Percentiles rank a stretch among this genome's conserved stretches.
These are phyloP conservation scores for Mesorhabditis sp. DNA, from an alignment of 2,888 invertebrate genomes.

Conservation along the genomic window DNA sequence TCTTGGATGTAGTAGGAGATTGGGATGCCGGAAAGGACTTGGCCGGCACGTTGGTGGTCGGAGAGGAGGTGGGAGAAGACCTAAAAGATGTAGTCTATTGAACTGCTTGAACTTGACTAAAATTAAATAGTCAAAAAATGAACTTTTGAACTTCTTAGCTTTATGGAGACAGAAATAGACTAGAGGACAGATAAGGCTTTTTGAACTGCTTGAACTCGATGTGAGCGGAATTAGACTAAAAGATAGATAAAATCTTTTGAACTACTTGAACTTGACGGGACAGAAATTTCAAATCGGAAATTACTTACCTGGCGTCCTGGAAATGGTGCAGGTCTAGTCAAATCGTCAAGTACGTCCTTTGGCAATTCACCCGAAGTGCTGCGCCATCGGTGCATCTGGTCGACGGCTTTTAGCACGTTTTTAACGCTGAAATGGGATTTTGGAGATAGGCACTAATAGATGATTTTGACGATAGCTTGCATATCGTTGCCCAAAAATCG, in stretches of 20 bases:
- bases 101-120: too few species aligned
- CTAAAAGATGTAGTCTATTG: not conserved
- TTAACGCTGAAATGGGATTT: not conserved
- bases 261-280: too few species aligned
- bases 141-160: too few species aligned
- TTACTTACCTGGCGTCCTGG: not conserved
- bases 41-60: not conserved
- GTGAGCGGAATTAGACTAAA: too few species aligned
- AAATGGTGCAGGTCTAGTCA: slow-evolving; percentile 2
- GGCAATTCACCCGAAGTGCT: not conserved
- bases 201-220: too few species aligned
- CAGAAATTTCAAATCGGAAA: not conserved
- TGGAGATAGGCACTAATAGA: not conserved
- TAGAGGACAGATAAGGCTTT: too few species aligned
- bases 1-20: not conserved
- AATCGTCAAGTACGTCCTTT: not conserved
- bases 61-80: not conserved
- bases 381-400: not conserved
- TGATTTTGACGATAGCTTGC: too few species aligned
- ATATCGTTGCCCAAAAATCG: too few species aligned
- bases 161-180: too few species aligned
- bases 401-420: not conserved
- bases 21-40: not conserved
- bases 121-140: too few species aligned
- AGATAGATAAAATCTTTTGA: too few species aligned